These are phyloP conservation scores for Bombus turneri DNA, from an alignment of 1,140 invertebrate genomes.

Conservation along the genomic window DNA sequence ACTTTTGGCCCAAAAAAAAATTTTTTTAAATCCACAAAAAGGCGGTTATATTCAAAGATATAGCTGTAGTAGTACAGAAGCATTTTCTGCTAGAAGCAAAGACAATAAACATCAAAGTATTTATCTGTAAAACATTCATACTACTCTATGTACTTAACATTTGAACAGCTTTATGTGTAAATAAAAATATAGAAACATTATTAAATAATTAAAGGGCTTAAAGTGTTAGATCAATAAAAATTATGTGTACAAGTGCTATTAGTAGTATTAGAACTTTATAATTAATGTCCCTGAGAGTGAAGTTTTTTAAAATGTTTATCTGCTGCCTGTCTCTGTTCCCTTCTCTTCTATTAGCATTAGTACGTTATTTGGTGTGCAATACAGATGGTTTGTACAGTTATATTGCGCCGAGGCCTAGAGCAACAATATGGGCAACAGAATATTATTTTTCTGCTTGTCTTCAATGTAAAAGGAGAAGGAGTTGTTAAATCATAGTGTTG, in stretches of 20 bases:
- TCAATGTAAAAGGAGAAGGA: conserved; percentile 56
- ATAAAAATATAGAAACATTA: conserved; percentile 33
- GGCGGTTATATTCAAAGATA: background rate
- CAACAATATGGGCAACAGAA: conserved; percentile 17
- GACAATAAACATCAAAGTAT: conserved; percentile 43
- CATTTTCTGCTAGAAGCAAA: conserved; percentile 22
- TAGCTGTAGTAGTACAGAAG: conserved; percentile 2
- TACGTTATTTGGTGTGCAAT: conserved; percentile 50
- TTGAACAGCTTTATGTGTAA: conserved; percentile 44
- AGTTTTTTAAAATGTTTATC: background rate
- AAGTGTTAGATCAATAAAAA: conserved; percentile 40
- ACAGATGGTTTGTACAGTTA: conserved; percentile 50
- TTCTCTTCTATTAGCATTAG: conserved; percentile 32
- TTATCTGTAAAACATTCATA: conserved; percentile 35
- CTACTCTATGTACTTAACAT: conserved; percentile 22
- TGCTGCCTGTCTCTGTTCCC: conserved; percentile 9
- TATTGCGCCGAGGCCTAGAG: conserved; percentile 59
- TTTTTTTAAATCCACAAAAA: background rate
- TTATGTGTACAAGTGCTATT: background rate
- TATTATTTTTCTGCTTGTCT: conserved; percentile 40
- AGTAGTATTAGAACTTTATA: conserved; percentile 27
- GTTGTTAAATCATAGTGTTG: conserved; percentile 38
- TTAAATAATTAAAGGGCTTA: conserved; percentile 34
- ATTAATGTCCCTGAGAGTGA: conserved; percentile 2
- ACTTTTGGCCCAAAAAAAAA: conserved; percentile 40